Evolutionary conservation across 2,888 invertebrate species (phyloP).

Genomic region (Ceramica pisi): DNA sequence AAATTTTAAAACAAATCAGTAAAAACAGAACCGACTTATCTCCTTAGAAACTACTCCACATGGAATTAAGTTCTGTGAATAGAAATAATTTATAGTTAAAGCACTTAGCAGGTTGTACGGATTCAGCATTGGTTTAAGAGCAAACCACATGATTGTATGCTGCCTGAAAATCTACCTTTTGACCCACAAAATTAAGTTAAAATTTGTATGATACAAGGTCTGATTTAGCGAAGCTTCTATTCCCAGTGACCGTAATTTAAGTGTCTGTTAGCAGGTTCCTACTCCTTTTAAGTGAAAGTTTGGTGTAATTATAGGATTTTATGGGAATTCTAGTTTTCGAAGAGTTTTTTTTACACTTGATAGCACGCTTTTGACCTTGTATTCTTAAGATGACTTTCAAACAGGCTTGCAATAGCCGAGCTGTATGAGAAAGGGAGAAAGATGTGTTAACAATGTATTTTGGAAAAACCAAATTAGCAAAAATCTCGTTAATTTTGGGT

Average conservation of each 20-base stretch:
- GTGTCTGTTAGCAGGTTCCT: constrained; percentile 1
- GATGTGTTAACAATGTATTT: no score
- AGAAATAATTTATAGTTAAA: constrained; percentile 45
- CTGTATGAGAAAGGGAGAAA: no score
- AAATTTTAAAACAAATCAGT: no score
- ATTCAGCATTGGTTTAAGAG: constrained; percentile 22
- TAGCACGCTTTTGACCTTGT: no score
- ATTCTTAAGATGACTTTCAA: no score
- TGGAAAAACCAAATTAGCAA: no score
- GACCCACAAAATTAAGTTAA: neutral
- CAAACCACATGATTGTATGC: constrained; percentile 8
- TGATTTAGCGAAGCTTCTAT: neutral
- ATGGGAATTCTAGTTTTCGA: neutral
- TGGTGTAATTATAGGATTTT: neutral
- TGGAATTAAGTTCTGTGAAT: constrained; percentile 42
- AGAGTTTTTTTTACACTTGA: no score
- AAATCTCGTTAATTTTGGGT: no score
- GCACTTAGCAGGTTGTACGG: constrained; percentile 32
- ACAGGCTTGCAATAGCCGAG: neutral
- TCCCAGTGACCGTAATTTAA: constrained; percentile 14
- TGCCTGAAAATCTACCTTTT: constrained; percentile 4
- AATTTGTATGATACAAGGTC: constrained; percentile 1
- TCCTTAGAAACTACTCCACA: constrained; percentile 19
- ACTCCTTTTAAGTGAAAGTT: constrained; percentile 11
- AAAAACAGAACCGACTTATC: neutral